Evolutionary conservation across 2,113 vertebrate species (phyloP).

Genomic region (Rhinolophus ferrumequinum): DNA sequence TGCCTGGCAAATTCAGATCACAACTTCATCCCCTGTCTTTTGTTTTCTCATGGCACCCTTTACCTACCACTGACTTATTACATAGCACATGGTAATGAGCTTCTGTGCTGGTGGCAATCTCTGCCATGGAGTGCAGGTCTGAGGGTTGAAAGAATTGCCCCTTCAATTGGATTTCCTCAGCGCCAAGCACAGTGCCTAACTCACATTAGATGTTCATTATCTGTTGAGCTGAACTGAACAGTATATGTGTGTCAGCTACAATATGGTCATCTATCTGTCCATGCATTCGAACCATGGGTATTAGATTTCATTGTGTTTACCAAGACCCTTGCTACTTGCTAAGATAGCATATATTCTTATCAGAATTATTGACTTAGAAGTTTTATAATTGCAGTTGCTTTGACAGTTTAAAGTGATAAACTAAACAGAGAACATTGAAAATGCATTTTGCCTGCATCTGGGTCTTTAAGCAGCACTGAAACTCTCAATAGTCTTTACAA

Average conservation of each 20-base stretch:
- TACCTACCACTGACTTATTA: not conserved
- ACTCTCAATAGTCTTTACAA: constrained; percentile 39
- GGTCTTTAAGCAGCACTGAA: constrained; percentile 50
- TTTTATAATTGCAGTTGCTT: constrained; percentile 33
- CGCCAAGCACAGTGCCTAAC: not conserved
- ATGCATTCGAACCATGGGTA: not conserved
- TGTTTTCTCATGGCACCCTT: not conserved
- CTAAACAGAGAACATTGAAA: constrained; percentile 35
- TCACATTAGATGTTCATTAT: not conserved
- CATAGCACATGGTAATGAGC: not conserved
- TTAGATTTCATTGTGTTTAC: constrained; percentile 17
- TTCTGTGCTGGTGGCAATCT: not conserved
- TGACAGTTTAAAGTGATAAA: constrained; percentile 53
- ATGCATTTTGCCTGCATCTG: constrained; percentile 39
- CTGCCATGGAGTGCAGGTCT: not conserved
- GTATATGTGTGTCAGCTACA: not conserved
- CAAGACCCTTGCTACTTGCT: not conserved
- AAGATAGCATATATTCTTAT: constrained; percentile 17
- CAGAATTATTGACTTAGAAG: constrained; percentile 42
- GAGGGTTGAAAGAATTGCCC: not conserved
- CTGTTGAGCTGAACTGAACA: not conserved
- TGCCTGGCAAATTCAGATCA: not conserved
- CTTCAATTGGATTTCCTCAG: not conserved
- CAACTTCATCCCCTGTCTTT: not conserved
- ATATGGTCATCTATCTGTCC: not conserved